These are phyloP conservation scores for Mythimna lalbum DNA, from an alignment of 2,888 invertebrate species.

Conservation along the genomic window DNA sequence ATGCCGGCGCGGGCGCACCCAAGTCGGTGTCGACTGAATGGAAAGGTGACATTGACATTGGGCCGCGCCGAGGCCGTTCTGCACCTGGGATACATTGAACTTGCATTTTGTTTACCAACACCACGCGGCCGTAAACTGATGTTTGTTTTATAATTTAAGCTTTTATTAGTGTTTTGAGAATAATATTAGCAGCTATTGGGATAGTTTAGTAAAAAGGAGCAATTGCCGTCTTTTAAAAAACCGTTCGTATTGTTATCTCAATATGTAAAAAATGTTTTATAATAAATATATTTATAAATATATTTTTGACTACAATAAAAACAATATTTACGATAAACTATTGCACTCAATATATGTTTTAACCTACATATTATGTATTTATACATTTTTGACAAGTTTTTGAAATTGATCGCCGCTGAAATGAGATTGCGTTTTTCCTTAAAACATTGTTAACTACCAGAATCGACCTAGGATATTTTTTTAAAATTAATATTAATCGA, in stretches of 20 bases:
- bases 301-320: background rate
- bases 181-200: background rate
- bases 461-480: background rate
- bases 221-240: background rate
- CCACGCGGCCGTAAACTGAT: slow-evolving; percentile 26
- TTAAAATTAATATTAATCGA: background rate
- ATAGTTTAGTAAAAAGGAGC: background rate
- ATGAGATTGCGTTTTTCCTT: background rate
- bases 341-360: too few relatives aligned
- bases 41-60: slow-evolving; percentile 89
- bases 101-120: slow-evolving; percentile 78
- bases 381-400: background rate
- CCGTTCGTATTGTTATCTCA: background rate
- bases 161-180: slow-evolving; percentile 5
- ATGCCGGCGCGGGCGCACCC: slow-evolving; percentile 35
- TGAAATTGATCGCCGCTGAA: background rate
- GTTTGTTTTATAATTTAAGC: slow-evolving; percentile 41
- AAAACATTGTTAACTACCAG: background rate
- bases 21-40: slow-evolving; percentile 65
- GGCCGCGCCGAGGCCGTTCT: slow-evolving; percentile 67
- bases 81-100: slow-evolving; percentile 78
- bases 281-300: too few relatives aligned
- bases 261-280: background rate
- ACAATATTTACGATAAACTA: too few relatives aligned
- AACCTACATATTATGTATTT: background rate